phyloP scores from a whole-genome alignment of 2,113 vertebrate species.

The Coptodon bakossiorum region DNA sequence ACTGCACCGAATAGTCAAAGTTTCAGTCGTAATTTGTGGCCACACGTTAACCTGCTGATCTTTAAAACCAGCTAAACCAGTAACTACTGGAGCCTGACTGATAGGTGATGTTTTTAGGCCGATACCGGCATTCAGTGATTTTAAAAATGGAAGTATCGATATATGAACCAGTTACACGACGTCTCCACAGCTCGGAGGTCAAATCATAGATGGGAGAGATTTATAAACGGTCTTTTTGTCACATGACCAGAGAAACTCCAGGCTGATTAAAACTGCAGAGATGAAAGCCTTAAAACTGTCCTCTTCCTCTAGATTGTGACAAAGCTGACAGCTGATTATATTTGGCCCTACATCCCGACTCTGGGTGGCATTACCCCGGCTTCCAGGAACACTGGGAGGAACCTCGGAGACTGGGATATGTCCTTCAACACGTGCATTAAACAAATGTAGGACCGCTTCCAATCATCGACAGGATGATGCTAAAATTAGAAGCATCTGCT shows the following conservation, averaged over 20 bases:
- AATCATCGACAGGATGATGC: background rate
- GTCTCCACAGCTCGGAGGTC: background rate
- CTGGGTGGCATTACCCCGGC: background rate
- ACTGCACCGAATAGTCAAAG: background rate
- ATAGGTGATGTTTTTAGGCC: background rate
- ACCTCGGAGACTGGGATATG: background rate
- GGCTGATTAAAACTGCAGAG: background rate
- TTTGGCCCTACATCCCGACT: background rate
- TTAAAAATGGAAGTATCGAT: fast-evolving
- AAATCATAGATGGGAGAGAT: background rate
- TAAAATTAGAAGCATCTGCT: background rate
- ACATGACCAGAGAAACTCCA: background rate
- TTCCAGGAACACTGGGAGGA: background rate
- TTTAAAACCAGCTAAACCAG: background rate
- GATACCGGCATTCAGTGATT: fast-evolving
- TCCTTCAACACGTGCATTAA: background rate
- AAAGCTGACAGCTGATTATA: background rate
- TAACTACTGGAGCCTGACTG: background rate
- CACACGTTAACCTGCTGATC: fast-evolving
- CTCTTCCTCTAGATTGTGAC: background rate
- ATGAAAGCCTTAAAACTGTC: background rate
- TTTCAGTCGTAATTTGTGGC: fast-evolving
- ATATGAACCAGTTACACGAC: fast-evolving
- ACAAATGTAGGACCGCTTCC: background rate
- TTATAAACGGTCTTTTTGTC: background rate